Base-by-base conservation (phyloP, 2,113 vertebrate species). In the Atrichornis clamosus region DNA sequence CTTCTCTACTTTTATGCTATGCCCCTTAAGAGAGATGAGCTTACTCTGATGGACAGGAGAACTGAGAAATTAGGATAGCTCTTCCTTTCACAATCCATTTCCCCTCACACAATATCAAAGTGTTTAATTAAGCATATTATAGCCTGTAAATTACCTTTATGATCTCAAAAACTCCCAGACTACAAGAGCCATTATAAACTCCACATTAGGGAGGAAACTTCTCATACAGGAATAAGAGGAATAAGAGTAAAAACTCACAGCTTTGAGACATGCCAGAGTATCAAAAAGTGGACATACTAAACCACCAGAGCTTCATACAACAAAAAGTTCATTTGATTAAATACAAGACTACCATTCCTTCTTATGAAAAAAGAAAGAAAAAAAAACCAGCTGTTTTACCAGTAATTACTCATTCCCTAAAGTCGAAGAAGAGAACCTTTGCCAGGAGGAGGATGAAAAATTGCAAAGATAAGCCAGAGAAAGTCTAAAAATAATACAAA, bases 401-500 rank as follows among this genome's bases (percentile, higher is more conserved):
- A 65, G 32, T 13, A 84, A n/a, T 59, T 84, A 42, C 19, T 81
- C 0, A 0, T 32, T 26, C 22, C 13, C 28, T 56, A 22, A 82
- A 94, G 14, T 0, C 65, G 55, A 67, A 78, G 47, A 63, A 50
- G 20, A 84, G 13, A 82, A 72, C 6, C 15, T 85, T 58, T 79
- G 49, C 17, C 49, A 76, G 62, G 8, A 89, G 8, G 7, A 89
- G 53, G 68, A 69, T 24, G 5, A 64, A 15, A 82, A 87, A 83
- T 42, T 79, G 28, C 41, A 37, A 50, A 83, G 15, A 32, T 56
- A 89, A 79, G 5, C 15, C 19, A 79, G 17, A 75, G 9, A 84
- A 91, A 79, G 15, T 42, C 30, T 72, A 75, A 92, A 94, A 83
- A 80, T 80, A 73, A 83, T 22, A 14, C 21, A 85, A 77, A 86